Base-by-base conservation (phyloP, 2,113 vertebrate genomes). In the Callithrix jacchus region DNA sequence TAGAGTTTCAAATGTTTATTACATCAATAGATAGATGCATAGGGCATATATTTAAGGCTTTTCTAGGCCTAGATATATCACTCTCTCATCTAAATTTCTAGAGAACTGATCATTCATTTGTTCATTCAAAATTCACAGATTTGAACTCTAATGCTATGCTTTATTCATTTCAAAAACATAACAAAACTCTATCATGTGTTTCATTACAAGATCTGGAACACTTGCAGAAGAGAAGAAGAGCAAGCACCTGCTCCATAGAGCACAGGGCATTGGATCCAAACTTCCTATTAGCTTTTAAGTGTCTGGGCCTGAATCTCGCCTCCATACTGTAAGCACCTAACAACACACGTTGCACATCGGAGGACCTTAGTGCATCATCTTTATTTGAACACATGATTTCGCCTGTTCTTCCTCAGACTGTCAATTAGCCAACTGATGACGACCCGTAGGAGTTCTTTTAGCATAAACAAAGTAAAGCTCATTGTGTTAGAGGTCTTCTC, bases 141-240 rank as follows among this genome's bases (percentile, higher is more conserved):
- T 77, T 79, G 6, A 96, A 70, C 45, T 54, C 6, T 85, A 94
- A 47, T 54, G 30, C 8, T 40, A 68, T 58, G 14, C 1, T 88
- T 95, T 56, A 35, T 68, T 79, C 35, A 79, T 89, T 90, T 92
- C 47, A 80, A 76, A 95, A 85, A 82, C 52, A 30, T 40, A 90
- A 64, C 32, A 92, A 92, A 91, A 54, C 11, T 40, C 10, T 93
- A 74, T 12, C 42, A 77, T 5, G 21, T 66, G 35, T 68, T 45
- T 25, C n/a, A 91, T 73, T 68, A 8, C 76, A 85, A 81, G 37
- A 77, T 27, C 8, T 30, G 71, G 13, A 83, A 64, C 2, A 7
- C 8, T 9, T 71, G 25, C 30, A 52, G 68, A 95, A 54, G 20
- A 66, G 35, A 83, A n/a, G 37, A 70, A 73, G n/a, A 37, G 11